phyloP scores from a whole-genome alignment of 2,113 vertebrate species.

The Oxyruncus cristatus region DNA sequence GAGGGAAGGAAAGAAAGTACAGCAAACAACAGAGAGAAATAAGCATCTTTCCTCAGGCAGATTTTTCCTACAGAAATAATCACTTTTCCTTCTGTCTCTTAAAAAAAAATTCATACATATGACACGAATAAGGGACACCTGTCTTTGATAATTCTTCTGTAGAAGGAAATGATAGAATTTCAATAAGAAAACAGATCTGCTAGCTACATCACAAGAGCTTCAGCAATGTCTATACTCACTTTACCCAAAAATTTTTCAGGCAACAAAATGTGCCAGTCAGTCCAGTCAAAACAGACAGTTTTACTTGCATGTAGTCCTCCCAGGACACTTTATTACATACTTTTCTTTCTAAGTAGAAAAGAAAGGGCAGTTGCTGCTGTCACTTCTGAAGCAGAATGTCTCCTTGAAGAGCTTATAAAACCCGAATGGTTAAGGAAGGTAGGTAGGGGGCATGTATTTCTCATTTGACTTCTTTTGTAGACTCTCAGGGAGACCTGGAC shows the following conservation, averaged over 20 bases:
- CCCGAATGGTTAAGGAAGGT: neutral
- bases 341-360: neutral
- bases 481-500: neutral
- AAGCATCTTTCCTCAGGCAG: neutral
- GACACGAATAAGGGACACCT: neutral
- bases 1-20: neutral
- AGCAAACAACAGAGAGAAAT: neutral
- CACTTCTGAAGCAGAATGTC: neutral
- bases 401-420: neutral
- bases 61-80: neutral
- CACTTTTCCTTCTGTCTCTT: neutral
- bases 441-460: neutral
- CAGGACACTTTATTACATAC: neutral
- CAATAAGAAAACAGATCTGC: neutral
- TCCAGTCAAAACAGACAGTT: neutral
- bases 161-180: neutral
- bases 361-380: neutral
- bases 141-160: neutral
- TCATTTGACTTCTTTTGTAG: neutral
- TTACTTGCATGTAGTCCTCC: neutral
- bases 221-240: neutral
- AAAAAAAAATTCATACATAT: neutral
- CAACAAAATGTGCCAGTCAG: neutral
- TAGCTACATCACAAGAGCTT: neutral
- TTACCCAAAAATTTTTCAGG: neutral